These are phyloP conservation scores for Bambusicola thoracicus DNA, from an alignment of 2,113 vertebrate species.

Conservation along the genomic window DNA sequence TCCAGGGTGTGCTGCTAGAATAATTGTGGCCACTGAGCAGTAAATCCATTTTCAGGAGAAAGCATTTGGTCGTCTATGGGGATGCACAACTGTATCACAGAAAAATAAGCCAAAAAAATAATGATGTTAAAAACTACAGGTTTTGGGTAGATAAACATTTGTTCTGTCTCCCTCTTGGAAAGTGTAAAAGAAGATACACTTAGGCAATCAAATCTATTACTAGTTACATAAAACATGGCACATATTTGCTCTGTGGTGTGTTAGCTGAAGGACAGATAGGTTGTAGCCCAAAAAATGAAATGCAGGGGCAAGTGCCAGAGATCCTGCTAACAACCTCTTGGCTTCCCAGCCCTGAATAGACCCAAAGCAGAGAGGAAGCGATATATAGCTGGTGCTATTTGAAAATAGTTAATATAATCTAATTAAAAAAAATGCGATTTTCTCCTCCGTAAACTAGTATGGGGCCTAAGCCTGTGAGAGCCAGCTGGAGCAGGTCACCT, in stretches of 20 bases:
- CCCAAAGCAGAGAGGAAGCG: rapidly evolving
- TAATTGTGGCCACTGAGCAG: background rate
- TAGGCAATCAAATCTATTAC: background rate
- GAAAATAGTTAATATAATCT: background rate
- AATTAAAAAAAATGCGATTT: background rate
- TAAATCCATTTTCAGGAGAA: slow-evolving; percentile 5
- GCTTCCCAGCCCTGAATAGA: background rate
- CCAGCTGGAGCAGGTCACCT: background rate
- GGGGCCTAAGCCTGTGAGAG: background rate
- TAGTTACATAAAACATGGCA: background rate
- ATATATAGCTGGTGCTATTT: background rate
- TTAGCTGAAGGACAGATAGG: background rate
- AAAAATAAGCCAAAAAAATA: background rate
- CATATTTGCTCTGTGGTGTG: background rate
- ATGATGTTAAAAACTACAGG: background rate
- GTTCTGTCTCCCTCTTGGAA: background rate
- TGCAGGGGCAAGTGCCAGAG: background rate
- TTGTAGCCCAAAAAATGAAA: background rate
- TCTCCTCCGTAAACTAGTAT: background rate
- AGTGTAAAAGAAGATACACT: background rate
- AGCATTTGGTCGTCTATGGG: rapidly evolving
- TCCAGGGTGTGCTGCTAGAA: background rate
- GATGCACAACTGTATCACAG: background rate
- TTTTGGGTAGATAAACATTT: slow-evolving; percentile 12
- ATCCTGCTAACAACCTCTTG: background rate